phyloP scores from a whole-genome alignment of 2,797 vertebrate genomes.

The Sebastes hubbsi region DNA sequence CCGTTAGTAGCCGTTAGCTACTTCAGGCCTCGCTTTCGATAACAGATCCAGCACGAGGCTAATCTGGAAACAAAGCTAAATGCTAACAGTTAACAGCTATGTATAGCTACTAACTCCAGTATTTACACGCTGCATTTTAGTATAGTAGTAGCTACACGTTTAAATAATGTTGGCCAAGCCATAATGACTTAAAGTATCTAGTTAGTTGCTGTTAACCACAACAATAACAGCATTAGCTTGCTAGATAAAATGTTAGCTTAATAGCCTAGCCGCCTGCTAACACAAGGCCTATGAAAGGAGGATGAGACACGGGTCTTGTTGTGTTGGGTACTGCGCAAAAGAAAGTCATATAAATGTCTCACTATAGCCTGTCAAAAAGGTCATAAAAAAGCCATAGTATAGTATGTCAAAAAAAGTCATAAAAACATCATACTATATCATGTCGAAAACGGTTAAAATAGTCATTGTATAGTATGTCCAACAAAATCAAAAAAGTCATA shows the following conservation, averaged over 20 bases:
- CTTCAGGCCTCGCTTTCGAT: slow-evolving; percentile 64
- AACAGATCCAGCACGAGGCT: slow-evolving; percentile 72
- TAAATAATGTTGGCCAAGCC: not conserved
- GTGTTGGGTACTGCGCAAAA: slow-evolving; percentile 43
- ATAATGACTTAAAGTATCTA: accelerated
- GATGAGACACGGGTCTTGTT: too few relatives aligned
- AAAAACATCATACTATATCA: too few relatives aligned
- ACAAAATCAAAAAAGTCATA: too few relatives aligned
- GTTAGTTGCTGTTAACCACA: not conserved
- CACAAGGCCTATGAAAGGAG: too few relatives aligned
- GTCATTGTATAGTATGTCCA: too few relatives aligned
- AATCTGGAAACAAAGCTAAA: slow-evolving; percentile 69
- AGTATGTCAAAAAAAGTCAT: too few relatives aligned
- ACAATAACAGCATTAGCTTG: not conserved
- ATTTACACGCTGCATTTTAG: not conserved
- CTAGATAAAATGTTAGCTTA: not conserved
- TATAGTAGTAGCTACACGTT: not conserved
- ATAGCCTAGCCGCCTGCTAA: not conserved
- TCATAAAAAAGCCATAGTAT: too few relatives aligned
- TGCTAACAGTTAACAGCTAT: slow-evolving; percentile 37
- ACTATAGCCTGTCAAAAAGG: too few relatives aligned
- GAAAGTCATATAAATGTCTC: too few relatives aligned
- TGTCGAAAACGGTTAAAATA: too few relatives aligned
- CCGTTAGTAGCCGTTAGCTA: too few relatives aligned
- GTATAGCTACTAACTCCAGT: not conserved